phyloP scores from a whole-genome alignment of 2,797 vertebrate species.

The Apogon talboti region DNA sequence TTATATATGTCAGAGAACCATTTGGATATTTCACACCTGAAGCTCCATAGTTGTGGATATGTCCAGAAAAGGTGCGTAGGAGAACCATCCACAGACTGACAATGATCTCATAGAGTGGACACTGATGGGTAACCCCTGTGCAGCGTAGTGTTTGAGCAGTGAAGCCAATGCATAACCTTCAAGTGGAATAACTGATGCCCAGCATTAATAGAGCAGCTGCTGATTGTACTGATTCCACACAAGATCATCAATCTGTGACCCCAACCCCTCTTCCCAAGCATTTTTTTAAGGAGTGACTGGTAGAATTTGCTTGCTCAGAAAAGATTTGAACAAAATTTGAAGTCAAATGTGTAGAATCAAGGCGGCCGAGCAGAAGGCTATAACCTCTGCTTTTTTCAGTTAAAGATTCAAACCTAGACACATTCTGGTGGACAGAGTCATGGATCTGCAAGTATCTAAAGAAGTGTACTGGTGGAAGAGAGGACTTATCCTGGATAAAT shows the following conservation, averaged over 20 bases:
- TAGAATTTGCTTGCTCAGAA: too few relatives aligned
- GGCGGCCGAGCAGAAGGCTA: neutral
- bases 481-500: constrained; percentile 11
- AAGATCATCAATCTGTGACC: neutral
- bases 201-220: constrained; percentile 12
- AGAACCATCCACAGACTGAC: too few relatives aligned
- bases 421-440: neutral
- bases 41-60: neutral
- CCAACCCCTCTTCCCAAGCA: too few relatives aligned
- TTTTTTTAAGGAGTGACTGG: too few relatives aligned
- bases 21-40: neutral
- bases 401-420: constrained; percentile 4
- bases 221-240: constrained; percentile 5
- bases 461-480: constrained; percentile 4
- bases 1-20: neutral
- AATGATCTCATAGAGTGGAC: neutral
- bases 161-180: constrained; percentile 1
- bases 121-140: neutral
- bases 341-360: too few relatives aligned
- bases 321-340: too few relatives aligned
- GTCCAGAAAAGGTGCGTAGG: too few relatives aligned
- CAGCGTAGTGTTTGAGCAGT: neutral
- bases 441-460: constrained; percentile 11
- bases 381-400: neutral
- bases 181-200: constrained; percentile 12